Evolutionary conservation across 1,140 invertebrate genomes (phyloP), one percentile per base, ranked within the genome.

Genomic region (Camponotus vicinus): DNA sequence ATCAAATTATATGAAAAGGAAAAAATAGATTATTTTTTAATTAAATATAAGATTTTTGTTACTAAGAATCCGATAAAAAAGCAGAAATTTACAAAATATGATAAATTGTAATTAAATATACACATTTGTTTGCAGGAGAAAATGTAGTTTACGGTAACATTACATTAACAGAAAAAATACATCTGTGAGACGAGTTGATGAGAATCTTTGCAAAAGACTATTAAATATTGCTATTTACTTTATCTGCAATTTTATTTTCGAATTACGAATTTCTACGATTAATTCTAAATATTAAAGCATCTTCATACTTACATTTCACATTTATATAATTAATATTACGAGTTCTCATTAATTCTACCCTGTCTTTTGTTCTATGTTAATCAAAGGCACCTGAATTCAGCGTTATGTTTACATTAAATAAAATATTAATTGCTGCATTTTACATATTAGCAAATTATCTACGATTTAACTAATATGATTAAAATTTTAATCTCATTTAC

Each of bases 261-360:
- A 80, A n/a, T 42, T 45, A 15, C 21, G 45, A 34, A 18, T 42
- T 67, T 66, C 67, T 52, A 80, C 6, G 27, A 80, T 59, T 87
- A 90, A 32, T 80, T 90, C 75, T 59, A 88, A 78, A 86, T 86
- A 79, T 70, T 84, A 90, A 90, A 88, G 83, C 88, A 82, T 90
- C 86, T 88, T 90, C 84, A 88, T 90, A 90, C 84, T 91, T 90
- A 91, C 87, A 80, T 86, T 69, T 90, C 63, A 88, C 77, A 89
- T 70, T 87, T 77, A 69, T 52, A n/a, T 79, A 87, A 86, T 86
- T 66, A 42, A 69, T 64, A 61, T 87, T 69, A 49, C 18, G 42
- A 15, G 18, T 73, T 61, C 15, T 52, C 15, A 18, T 52, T 52
- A 18, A 18, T 52, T 52, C 55, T 86, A 86, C 89, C 88, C 77